phyloP scores from a whole-genome alignment of 2,888 invertebrate species.

The Mesochorus sp. region DNA sequence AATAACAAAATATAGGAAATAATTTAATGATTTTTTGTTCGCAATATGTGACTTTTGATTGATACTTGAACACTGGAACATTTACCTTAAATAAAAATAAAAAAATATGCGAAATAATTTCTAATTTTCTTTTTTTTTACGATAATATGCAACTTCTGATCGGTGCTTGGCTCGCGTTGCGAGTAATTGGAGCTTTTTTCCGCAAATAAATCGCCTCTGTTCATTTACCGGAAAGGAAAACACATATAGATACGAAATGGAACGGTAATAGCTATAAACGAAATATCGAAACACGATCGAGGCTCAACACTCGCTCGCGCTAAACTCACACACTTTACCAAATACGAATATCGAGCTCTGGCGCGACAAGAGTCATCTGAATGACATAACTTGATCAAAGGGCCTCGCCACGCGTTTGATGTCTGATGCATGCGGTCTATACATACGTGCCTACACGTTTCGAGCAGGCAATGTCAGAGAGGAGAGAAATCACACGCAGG shows the following conservation, averaged over 20 bases:
- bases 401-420: slow-evolving; percentile 77
- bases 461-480: slow-evolving; percentile 67
- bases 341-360: slow-evolving; percentile 67
- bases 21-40: no score
- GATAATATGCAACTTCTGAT: no score
- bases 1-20: no score
- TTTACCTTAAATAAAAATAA: no score
- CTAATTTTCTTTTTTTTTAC: no score
- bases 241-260: neutral
- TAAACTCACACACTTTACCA: slow-evolving; percentile 19
- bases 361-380: slow-evolving; percentile 80
- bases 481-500: slow-evolving; percentile 24
- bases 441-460: slow-evolving; percentile 66
- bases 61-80: no score
- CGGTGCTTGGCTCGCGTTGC: no score
- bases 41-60: no score
- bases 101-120: no score
- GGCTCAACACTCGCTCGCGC: neutral
- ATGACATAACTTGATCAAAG: slow-evolving; percentile 81
- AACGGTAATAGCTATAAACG: neutral
- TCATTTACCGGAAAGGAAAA: no score
- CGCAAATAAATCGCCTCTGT: no score
- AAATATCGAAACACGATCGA: slow-evolving; percentile 37
- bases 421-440: slow-evolving; percentile 77
- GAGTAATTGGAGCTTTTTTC: no score